Evolutionary conservation across 2,888 invertebrate genomes (phyloP), one percentile per base, ranked within the genome.

Genomic region (Mesorhabditis spiculigera): DNA sequence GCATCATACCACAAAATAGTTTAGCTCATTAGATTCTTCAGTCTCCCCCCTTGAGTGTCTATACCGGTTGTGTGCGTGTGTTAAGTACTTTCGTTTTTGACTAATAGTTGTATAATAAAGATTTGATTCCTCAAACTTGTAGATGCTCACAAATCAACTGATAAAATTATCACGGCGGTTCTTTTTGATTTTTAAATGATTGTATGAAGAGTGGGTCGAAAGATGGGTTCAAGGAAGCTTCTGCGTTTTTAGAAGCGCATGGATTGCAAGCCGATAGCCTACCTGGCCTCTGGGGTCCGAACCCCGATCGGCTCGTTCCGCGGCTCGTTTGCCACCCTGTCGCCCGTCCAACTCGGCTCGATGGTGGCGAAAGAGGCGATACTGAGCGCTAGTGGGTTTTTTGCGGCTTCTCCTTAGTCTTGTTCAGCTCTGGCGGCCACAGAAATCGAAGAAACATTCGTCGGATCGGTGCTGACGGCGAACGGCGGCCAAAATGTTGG

Each of bases 241-340:
- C n/a, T 6, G 4, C 5, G 28, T 28, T 28, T 28, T 28, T 28
- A 28, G 28, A 28, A 28, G 1, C 28, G 3, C 28, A 28, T 28
- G 28, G 58, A 50, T 50, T n/a, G n/a, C 8, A 50, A 50, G n/a
- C 58, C 58, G 8, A 50, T 50, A 87, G 95, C 96, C 50, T 93
- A 95, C 42, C 93, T 98, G 82, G 91, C 93, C 43, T 92, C 94
- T 77, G 95, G 94, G 62, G 93, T 91, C 3, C 90, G 98, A 78
- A 99, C 98, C 65, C 97, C 98, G 0, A 94, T 98, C 78, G 97
- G 96, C 58, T 94, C 94, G 62, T 99, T 98, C 87, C 90, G 93
- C 81, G 93, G 94, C 43, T 82, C 85, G 58, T 88, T 98, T 72
- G 90, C 93, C 0, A 89, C 91, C 43, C 81, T 96, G 8, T 90